phyloP scores from a whole-genome alignment of 2,888 invertebrate genomes.

The Neelides folsomi region DNA sequence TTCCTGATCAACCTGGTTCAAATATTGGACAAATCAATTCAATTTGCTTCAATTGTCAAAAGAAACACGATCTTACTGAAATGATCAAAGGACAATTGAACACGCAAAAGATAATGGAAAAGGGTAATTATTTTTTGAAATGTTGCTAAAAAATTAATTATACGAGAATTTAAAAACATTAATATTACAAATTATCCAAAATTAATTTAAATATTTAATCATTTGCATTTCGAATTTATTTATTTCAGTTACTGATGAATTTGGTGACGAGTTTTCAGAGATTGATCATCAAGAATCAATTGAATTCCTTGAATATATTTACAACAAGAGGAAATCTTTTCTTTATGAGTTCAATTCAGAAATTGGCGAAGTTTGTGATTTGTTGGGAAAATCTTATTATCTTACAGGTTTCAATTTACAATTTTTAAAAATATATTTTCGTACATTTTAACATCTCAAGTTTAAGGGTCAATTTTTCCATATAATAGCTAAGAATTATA shows the following conservation, averaged over 20 bases:
- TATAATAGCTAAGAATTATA: constrained; percentile 1
- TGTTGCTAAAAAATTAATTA: constrained; percentile 31
- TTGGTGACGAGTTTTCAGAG: too few species aligned
- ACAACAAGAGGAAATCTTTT: constrained; percentile 39
- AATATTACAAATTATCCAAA: too few species aligned
- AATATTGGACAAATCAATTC: constrained; percentile 4
- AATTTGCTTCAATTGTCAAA: constrained; percentile 35
- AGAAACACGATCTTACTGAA: constrained; percentile 15
- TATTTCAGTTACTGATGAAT: not conserved
- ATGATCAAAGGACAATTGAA: constrained; percentile 13
- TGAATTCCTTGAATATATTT: constrained; percentile 7
- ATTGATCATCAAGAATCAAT: too few species aligned
- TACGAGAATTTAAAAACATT: constrained; percentile 40
- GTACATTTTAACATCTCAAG: too few species aligned
- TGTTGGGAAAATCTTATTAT: constrained; percentile 42
- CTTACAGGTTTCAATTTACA: too few species aligned
- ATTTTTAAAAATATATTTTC: too few species aligned
- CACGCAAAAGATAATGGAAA: constrained; percentile 15
- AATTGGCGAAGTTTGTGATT: constrained; percentile 40
- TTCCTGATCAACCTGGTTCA: constrained; percentile 1
- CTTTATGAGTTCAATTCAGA: constrained; percentile 44
- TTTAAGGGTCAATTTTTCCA: constrained; percentile 42
- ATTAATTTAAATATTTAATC: not conserved
- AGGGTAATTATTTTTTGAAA: constrained; percentile 23
- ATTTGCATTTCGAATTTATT: not conserved